Conservation (phyloP, 2,113 vertebrate genomes). For the Pavo muticus region DNA sequence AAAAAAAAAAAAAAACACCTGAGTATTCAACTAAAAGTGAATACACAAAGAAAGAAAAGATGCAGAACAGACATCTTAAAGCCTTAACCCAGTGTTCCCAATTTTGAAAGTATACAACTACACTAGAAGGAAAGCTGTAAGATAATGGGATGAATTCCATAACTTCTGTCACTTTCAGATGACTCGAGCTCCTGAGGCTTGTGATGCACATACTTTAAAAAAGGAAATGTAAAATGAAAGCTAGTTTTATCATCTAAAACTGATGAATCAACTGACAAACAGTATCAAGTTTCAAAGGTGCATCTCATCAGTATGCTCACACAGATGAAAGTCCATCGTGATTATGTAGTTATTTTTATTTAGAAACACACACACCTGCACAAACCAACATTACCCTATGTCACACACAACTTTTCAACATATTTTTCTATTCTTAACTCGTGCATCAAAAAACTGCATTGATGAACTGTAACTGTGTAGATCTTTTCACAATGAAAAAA, state of each 20-base stretch:
- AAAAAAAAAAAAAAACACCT: neutral
- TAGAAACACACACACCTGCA: neutral
- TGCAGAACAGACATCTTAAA: neutral
- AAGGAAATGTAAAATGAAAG: neutral
- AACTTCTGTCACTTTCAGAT: neutral
- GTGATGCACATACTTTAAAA: neutral
- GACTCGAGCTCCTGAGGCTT: neutral
- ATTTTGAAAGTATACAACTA: neutral
- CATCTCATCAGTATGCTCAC: neutral
- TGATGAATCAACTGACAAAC: neutral
- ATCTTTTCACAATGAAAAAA: neutral
- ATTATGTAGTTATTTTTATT: neutral
- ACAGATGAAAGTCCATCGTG: neutral
- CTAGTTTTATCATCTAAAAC: neutral
- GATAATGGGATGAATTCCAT: neutral
- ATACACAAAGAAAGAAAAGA: neutral
- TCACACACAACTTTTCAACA: neutral
- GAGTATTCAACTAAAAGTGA: neutral
- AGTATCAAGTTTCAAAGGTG: neutral
- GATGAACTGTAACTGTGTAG: neutral
- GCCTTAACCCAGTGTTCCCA: neutral
- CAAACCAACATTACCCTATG: neutral
- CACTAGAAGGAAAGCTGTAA: neutral
- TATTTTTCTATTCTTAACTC: neutral
- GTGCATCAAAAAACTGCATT: rapidly evolving